These are phyloP conservation scores for Spialia ferax DNA, from an alignment of 2,888 invertebrate species.

Conservation along the genomic window DNA sequence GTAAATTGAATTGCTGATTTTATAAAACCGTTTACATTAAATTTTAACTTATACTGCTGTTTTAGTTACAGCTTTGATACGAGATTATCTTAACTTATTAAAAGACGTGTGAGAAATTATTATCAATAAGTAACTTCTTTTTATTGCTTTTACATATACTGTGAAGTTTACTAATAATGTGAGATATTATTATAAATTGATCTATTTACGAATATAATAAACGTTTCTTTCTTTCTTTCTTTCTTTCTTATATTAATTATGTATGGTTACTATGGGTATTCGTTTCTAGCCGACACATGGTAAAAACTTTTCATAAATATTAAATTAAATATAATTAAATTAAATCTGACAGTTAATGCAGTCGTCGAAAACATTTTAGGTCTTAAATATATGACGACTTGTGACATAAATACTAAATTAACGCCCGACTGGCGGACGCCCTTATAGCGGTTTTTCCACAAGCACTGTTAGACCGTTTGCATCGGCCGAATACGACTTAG, in stretches of 20 bases:
- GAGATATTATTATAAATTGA: too few species aligned
- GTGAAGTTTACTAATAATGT: too few species aligned
- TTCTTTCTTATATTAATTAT: too few species aligned
- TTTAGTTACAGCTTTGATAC: neutral
- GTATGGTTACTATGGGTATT: too few species aligned
- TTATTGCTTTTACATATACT: too few species aligned
- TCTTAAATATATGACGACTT: slow-evolving; percentile 44
- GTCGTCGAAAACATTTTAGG: neutral
- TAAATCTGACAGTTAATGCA: too few species aligned
- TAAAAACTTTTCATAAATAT: too few species aligned
- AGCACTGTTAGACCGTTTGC: slow-evolving; percentile 56
- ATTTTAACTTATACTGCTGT: neutral
- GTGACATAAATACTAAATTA: neutral
- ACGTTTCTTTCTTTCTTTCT: too few species aligned
- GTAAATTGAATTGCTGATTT: slow-evolving; percentile 48
- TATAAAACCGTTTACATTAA: slow-evolving; percentile 18
- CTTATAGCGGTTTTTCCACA: slow-evolving; percentile 69
- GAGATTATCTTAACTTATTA: neutral
- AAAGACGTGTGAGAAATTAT: neutral
- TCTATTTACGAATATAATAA: too few species aligned
- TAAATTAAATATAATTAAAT: too few species aligned
- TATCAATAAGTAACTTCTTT: too few species aligned
- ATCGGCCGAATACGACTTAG: slow-evolving; percentile 56
- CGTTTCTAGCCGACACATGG: too few species aligned
- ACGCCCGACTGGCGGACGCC: slow-evolving; percentile 70